Evolutionary conservation across 37 sponge, comb jelly and placozoan species (phyloP).

Genomic region (Trichoplax adhaerens): DNA sequence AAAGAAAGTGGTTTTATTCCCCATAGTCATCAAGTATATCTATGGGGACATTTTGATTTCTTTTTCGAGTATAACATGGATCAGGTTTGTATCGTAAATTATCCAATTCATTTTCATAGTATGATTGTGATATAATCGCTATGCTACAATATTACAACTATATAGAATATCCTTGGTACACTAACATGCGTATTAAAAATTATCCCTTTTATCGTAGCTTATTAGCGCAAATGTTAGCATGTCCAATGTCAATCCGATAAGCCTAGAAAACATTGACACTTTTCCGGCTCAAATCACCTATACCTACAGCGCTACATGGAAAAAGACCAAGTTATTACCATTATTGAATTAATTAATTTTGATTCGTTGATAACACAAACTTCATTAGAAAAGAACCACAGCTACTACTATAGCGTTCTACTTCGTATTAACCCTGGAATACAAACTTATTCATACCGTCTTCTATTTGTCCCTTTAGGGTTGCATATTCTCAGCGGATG

Average conservation of each 20-base stretch:
- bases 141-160: too few species aligned
- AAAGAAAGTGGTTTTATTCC: constrained; percentile 69
- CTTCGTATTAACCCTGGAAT: too few species aligned
- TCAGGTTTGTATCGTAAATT: constrained; percentile 9
- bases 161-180: too few species aligned
- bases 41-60: constrained; percentile 80
- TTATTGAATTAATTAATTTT: too few species aligned
- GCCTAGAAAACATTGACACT: constrained; percentile 31
- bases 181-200: background rate
- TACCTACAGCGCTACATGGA: constrained; percentile 63
- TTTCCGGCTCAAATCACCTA: constrained; percentile 47
- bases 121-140: too few species aligned
- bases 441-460: too few species aligned
- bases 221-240: constrained; percentile 66
- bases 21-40: constrained; percentile 45
- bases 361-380: too few species aligned
- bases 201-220: constrained; percentile 14
- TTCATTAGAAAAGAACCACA: too few species aligned
- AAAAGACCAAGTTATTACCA: constrained; percentile 26
- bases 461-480: too few species aligned
- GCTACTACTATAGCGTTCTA: too few species aligned
- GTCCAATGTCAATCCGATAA: constrained; percentile 31
- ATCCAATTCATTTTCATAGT: too few species aligned
- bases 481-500: too few species aligned
- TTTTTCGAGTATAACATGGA: constrained; percentile 54